phyloP scores from a whole-genome alignment of 2,888 invertebrate genomes.

The Bimastos eiseni region DNA sequence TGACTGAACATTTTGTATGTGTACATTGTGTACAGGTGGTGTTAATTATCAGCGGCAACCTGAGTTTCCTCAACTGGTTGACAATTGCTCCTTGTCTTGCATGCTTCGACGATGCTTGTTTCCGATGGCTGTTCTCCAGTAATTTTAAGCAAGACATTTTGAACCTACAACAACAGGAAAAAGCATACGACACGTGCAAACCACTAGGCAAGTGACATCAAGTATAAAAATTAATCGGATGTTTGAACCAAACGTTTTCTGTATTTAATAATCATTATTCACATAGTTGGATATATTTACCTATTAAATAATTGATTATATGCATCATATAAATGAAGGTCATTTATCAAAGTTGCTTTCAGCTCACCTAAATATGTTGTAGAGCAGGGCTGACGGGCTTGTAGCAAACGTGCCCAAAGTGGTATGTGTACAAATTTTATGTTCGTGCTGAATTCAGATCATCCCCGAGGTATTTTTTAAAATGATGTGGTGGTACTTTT shows the following conservation, averaged over 20 bases:
- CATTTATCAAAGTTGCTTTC: neutral
- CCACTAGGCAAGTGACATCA: neutral
- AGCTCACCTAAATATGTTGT: neutral
- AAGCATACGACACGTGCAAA: neutral
- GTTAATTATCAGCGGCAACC: slow-evolving; percentile 62
- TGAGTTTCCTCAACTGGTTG: slow-evolving; percentile 64
- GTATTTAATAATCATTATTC: neutral
- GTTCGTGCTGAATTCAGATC: no score
- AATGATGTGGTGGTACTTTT: no score
- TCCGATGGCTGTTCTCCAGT: slow-evolving; percentile 52
- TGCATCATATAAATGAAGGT: neutral
- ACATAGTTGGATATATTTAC: neutral
- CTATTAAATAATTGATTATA: slow-evolving; percentile 13
- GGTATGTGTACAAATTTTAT: no score
- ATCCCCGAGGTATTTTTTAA: no score
- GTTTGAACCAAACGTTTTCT: neutral
- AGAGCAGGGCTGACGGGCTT: neutral
- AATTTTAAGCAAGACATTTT: neutral
- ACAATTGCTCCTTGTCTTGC: slow-evolving; percentile 62
- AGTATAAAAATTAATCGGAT: neutral
- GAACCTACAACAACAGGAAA: slow-evolving; percentile 9
- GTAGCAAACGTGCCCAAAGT: no score
- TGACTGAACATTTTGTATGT: neutral
- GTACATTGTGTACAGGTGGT: slow-evolving; percentile 56
- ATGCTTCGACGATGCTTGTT: slow-evolving; percentile 61